A percentile compares a stretch with the other conserved stretches of the same genome.
Conservation (phyloP, 2,113 vertebrate species). For the Oncorhynchus tshawytscha region DNA sequence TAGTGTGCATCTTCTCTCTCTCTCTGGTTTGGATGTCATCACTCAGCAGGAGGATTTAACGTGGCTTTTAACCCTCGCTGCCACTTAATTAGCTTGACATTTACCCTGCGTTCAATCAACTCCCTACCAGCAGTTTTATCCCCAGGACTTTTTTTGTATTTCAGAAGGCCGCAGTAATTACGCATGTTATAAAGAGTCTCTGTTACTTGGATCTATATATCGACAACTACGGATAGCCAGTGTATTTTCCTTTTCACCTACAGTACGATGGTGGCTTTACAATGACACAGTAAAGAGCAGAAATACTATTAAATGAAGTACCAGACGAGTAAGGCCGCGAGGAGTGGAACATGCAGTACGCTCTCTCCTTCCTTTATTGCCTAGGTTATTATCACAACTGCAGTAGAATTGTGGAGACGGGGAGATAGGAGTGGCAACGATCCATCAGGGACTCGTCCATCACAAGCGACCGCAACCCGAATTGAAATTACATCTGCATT, state of each 20-base stretch:
- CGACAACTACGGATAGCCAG: conserved; percentile 23
- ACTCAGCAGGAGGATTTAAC: conserved; percentile 74
- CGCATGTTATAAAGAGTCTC: conserved; percentile 23
- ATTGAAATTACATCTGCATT: conserved; percentile 99
- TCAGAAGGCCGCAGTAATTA: conserved; percentile 67
- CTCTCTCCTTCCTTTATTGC: conserved; percentile 82
- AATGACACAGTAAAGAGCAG: conserved; percentile 65
- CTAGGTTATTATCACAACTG: conserved; percentile 99
- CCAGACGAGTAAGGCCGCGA: conserved; percentile 75
- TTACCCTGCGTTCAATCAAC: conserved; percentile 83
- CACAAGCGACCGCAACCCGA: conserved; percentile 87
- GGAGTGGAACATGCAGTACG: conserved; percentile 72
- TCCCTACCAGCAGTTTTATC: conserved; percentile 74
- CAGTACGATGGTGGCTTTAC: no score
- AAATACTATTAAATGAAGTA: conserved; percentile 73
- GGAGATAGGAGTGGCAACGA: conserved; percentile 93
- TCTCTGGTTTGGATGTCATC: conserved; percentile 72
- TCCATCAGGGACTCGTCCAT: conserved; percentile 99
- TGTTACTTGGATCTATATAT: conserved; percentile 49
- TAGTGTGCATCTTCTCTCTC: conserved; percentile 43
- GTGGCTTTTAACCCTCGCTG: conserved; percentile 80
- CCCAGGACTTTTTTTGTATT: conserved; percentile 44
- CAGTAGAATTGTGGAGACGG: conserved; percentile 93
- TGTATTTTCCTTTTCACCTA: conserved; percentile 36
- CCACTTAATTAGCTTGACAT: conserved; percentile 81